phyloP scores from a whole-genome alignment of 2,888 invertebrate genomes.

The Biston stratarius region DNA sequence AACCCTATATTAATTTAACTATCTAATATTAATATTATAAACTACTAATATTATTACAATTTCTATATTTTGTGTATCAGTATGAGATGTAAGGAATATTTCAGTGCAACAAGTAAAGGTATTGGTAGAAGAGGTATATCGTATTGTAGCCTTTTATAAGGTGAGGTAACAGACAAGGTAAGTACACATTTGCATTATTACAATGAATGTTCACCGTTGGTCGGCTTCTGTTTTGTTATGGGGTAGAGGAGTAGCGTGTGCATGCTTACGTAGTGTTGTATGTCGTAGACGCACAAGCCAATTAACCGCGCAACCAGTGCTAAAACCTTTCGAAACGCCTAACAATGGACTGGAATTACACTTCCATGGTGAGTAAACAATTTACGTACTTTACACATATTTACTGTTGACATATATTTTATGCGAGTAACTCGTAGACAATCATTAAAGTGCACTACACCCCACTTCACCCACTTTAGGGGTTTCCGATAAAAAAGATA shows the following conservation, averaged over 20 bases:
- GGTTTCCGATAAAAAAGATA: constrained; percentile 49
- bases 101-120: constrained; percentile 82
- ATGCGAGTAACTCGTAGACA: constrained; percentile 51
- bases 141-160: constrained; percentile 75
- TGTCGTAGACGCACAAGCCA: constrained; percentile 52
- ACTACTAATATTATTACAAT: constrained; percentile 79
- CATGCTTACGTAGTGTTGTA: constrained; percentile 63
- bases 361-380: constrained; percentile 71
- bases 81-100: constrained; percentile 71
- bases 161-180: constrained; percentile 78
- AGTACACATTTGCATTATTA: constrained; percentile 58
- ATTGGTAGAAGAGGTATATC: constrained; percentile 71
- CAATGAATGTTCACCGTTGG: constrained; percentile 52
- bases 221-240: constrained; percentile 73
- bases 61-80: constrained; percentile 70
- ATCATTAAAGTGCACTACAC: constrained; percentile 67
- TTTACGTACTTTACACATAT: constrained; percentile 44
- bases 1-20: constrained; percentile 78
- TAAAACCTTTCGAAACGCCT: constrained; percentile 54
- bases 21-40: constrained; percentile 81
- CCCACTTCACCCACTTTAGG: constrained; percentile 60
- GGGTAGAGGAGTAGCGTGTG: constrained; percentile 65
- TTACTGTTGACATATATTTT: constrained; percentile 54
- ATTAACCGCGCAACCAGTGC: constrained; percentile 61
- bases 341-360: constrained; percentile 66